Percentiles rank a stretch among this genome's conserved stretches.
Conservation (phyloP, 2,888 invertebrate genomes). For the Eristalis tenax region DNA sequence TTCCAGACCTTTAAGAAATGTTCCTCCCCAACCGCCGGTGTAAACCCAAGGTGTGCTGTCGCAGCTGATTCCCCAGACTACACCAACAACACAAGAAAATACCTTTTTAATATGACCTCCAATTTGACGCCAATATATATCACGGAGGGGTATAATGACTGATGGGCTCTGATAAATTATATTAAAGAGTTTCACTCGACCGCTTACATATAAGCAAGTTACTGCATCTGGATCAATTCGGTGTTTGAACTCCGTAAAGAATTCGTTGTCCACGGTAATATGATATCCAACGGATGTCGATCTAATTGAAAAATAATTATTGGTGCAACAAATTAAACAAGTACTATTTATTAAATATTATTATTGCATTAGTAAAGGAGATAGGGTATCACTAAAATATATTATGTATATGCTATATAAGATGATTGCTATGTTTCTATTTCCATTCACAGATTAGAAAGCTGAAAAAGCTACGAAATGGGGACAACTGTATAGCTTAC, state of each 20-base stretch:
- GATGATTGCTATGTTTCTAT: no score
- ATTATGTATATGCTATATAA: no score
- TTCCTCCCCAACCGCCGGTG: slow-evolving; percentile 94
- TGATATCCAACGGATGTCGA: slow-evolving; percentile 83
- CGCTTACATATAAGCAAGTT: slow-evolving; percentile 88
- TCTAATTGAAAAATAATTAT: slow-evolving; percentile 64
- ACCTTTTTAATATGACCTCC: slow-evolving; percentile 92
- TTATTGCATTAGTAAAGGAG: no score
- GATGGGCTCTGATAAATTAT: slow-evolving; percentile 82
- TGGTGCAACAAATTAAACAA: neutral
- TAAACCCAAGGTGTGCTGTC: slow-evolving; percentile 95
- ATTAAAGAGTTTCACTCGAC: slow-evolving; percentile 87
- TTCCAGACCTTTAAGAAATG: slow-evolving; percentile 86
- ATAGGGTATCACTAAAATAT: no score
- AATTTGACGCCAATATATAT: slow-evolving; percentile 92
- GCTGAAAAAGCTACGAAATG: no score
- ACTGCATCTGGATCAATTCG: slow-evolving; percentile 88
- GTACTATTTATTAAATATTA: no score
- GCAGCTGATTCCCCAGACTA: slow-evolving; percentile 95
- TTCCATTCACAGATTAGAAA: no score
- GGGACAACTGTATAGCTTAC: no score
- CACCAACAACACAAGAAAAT: slow-evolving; percentile 88
- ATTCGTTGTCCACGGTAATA: slow-evolving; percentile 86
- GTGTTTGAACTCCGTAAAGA: slow-evolving; percentile 88
- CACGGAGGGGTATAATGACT: slow-evolving; percentile 86